Percentiles rank a stretch among this genome's conserved stretches.
Evolutionary conservation across 2,888 invertebrate species (phyloP).

Genomic region (Plutella xylostella): DNA sequence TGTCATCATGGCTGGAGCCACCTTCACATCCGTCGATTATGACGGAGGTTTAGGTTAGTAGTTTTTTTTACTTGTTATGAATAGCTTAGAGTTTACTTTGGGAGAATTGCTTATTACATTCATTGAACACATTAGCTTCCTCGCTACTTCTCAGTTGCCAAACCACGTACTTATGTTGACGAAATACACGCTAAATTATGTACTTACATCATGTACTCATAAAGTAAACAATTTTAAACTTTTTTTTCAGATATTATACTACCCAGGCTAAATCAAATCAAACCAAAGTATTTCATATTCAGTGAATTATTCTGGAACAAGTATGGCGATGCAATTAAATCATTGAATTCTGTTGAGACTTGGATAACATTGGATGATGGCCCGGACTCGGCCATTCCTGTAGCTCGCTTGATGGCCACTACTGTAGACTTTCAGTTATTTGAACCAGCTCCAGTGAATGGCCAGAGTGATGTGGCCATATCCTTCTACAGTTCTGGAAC

Average conservation of each 20-base stretch:
- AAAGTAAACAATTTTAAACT: neutral
- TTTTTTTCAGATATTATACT: neutral
- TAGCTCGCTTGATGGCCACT: neutral
- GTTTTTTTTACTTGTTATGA: too few species aligned
- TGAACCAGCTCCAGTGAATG: neutral
- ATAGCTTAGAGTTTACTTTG: too few species aligned
- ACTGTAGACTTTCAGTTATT: neutral
- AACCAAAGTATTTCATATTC: neutral
- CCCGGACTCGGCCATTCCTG: neutral
- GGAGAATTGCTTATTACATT: too few species aligned
- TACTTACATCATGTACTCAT: neutral
- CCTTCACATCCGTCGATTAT: conserved; percentile 37
- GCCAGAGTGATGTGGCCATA: neutral
- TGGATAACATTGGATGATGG: neutral
- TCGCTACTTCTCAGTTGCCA: too few species aligned
- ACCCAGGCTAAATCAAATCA: neutral
- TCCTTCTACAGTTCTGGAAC: neutral
- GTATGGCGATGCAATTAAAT: neutral
- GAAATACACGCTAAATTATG: neutral
- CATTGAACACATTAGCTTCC: too few species aligned
- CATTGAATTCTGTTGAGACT: neutral
- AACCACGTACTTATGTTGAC: too few species aligned
- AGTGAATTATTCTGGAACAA: neutral
- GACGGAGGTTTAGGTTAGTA: neutral
- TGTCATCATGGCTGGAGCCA: conserved; percentile 52